Evolutionary conservation across 2,797 vertebrate genomes (phyloP).

Genomic region (Lindbergichthys nudifrons): DNA sequence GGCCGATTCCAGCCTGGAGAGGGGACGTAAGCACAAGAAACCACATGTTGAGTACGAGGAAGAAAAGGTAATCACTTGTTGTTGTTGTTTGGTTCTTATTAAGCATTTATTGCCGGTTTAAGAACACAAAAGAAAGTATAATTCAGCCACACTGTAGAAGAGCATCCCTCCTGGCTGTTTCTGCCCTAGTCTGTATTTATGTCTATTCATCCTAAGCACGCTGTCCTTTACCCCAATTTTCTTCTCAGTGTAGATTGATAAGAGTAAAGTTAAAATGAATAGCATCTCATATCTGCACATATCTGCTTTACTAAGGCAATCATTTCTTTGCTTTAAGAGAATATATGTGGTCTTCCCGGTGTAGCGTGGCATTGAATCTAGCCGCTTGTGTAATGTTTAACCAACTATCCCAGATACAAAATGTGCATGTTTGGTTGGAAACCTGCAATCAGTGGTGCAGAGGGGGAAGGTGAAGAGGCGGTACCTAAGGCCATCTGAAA

Average conservation of each 20-base stretch:
- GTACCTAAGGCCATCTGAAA: conserved; percentile 58
- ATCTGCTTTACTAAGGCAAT: conserved; percentile 10
- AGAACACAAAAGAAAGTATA: background rate
- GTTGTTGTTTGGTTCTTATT: background rate
- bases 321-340: conserved; percentile 1
- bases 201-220: background rate
- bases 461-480: conserved; percentile 54
- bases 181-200: background rate
- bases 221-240: background rate
- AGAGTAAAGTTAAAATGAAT: conserved; percentile 1
- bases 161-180: background rate
- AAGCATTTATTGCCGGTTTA: background rate
- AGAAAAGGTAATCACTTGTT: conserved; percentile 69
- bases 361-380: conserved; percentile 42
- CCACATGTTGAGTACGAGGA: conserved; percentile 62
- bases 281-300: background rate
- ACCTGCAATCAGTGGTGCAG: conserved; percentile 68
- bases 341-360: conserved; percentile 20
- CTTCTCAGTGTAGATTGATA: background rate
- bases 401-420: conserved; percentile 62
- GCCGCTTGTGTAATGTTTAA: conserved; percentile 76
- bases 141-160: background rate
- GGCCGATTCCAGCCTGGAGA: conserved; percentile 68
- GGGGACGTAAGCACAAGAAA: conserved; percentile 53
- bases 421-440: conserved; percentile 59